Evolutionary conservation across 2,888 invertebrate genomes (phyloP), one percentile per base, ranked within the genome.

Genomic region (Limnephilus lunatus): DNA sequence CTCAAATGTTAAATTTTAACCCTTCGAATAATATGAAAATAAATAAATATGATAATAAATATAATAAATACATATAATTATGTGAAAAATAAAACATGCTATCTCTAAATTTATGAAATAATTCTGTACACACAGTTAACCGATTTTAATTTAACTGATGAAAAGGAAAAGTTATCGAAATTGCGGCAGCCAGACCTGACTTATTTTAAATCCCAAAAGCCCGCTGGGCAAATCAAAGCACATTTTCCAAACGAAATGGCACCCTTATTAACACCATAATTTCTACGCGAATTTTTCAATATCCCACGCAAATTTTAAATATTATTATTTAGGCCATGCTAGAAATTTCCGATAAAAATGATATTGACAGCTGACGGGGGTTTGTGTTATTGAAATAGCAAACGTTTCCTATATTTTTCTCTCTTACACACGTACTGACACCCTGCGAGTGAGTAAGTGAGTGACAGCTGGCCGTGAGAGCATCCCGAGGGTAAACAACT

Each of bases 321-420:
- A 90, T 90, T 89, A 91, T 85, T 92, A 91, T 68, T 68, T 68
- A 80, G 90, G 35, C 90, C 92, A 81, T 81, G 90, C 92, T 90
- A 53, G 90, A 92, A 89, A 90, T 93, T 90, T 91, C 91, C 85
- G 88, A 83, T 90, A 82, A 92, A 92, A 93, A 92, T 93, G 89
- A 88, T 92, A 92, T 91, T 93, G 93, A 93, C 93, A 93, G 92
- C 85, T 88, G 90, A 90, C 91, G 85, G 90, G 83, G 90, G 90
- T 87, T 39, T 91, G 81, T 91, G 86, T 30, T 91, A 82, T 88
- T 82, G 86, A 91, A 87, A 87, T 91, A 81, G 80, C 39, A 87
- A 80, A 89, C 88, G 88, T 89, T 89, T 89, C 88, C 88, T 89
- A 89, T 89, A 44, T 68, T 35, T 31, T 89, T 85, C 85, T 32